Evolutionary conservation across 2,888 invertebrate genomes (phyloP).

Genomic region (Philopedon plagiatum): DNA sequence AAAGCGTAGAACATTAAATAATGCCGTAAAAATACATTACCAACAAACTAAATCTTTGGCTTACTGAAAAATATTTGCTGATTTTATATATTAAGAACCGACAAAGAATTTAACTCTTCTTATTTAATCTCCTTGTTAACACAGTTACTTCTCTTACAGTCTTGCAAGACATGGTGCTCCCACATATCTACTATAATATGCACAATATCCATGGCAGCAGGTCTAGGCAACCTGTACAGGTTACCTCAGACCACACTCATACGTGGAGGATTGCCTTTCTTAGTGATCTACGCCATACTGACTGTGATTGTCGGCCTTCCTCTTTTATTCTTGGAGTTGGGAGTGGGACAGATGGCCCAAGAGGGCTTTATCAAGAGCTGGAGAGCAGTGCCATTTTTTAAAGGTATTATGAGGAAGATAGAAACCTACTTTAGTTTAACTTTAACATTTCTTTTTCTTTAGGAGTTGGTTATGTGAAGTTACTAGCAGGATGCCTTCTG

Average conservation of each 20-base stretch:
- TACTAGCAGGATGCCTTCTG: slow-evolving; percentile 72
- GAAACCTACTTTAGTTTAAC: not conserved
- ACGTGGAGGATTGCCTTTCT: slow-evolving; percentile 74
- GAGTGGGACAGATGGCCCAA: slow-evolving; percentile 77
- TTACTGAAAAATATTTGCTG: too few relatives aligned
- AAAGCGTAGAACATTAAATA: not conserved
- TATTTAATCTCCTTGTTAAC: too few relatives aligned
- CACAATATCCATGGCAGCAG: slow-evolving; percentile 72
- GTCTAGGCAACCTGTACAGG: slow-evolving; percentile 74
- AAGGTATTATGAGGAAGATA: slow-evolving; percentile 68
- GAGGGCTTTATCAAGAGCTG: slow-evolving; percentile 77
- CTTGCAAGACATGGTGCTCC: slow-evolving; percentile 64
- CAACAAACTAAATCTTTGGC: too few relatives aligned
- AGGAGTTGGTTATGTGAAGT: slow-evolving; percentile 71
- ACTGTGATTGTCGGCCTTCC: slow-evolving; percentile 72
- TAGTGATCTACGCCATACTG: slow-evolving; percentile 70
- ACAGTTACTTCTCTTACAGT: slow-evolving; percentile 59
- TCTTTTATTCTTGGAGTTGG: slow-evolving; percentile 74
- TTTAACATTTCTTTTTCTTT: slow-evolving; percentile 44
- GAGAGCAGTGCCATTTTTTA: slow-evolving; percentile 77
- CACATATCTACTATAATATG: slow-evolving; percentile 69
- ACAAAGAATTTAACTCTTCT: too few relatives aligned
- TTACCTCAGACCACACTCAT: slow-evolving; percentile 73
- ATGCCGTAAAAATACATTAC: not conserved
- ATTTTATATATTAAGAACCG: too few relatives aligned